phyloP scores from a whole-genome alignment of 2,888 invertebrate genomes.

The Sialis lutaria region DNA sequence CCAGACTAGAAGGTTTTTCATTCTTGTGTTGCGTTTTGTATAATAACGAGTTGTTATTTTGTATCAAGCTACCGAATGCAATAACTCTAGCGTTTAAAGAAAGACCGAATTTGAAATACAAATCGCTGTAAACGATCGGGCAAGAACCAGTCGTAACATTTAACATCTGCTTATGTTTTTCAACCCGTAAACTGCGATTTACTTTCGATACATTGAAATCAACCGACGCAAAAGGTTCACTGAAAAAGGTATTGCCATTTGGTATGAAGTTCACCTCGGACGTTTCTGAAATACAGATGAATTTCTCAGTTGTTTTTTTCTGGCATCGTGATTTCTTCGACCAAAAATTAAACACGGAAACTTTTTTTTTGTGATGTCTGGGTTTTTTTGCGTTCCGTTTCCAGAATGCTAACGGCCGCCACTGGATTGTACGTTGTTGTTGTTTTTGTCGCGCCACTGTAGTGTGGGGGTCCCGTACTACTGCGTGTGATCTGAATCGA shows the following conservation, averaged over 20 bases:
- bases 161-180: background rate
- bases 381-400: too few relatives aligned
- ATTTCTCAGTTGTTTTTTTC: background rate
- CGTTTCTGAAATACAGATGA: background rate
- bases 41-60: background rate
- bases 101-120: slow-evolving; percentile 15
- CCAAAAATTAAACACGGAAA: slow-evolving; percentile 5
- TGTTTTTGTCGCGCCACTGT: background rate
- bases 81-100: slow-evolving; percentile 4
- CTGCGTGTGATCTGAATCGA: slow-evolving; percentile 4
- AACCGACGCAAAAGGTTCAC: background rate
- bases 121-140: slow-evolving; percentile 15
- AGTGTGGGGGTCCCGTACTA: background rate
- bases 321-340: background rate
- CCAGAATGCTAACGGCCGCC: too few relatives aligned
- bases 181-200: background rate
- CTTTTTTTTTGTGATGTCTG: slow-evolving; percentile 6
- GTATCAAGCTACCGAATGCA: slow-evolving; percentile 1
- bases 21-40: slow-evolving; percentile 1
- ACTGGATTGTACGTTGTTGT: background rate
- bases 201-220: too few relatives aligned
- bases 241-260: background rate
- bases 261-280: background rate
- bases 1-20: background rate
- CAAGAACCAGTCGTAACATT: background rate